Conservation (phyloP, 2,888 invertebrate species). For the Acrobeloides nanus region DNA sequence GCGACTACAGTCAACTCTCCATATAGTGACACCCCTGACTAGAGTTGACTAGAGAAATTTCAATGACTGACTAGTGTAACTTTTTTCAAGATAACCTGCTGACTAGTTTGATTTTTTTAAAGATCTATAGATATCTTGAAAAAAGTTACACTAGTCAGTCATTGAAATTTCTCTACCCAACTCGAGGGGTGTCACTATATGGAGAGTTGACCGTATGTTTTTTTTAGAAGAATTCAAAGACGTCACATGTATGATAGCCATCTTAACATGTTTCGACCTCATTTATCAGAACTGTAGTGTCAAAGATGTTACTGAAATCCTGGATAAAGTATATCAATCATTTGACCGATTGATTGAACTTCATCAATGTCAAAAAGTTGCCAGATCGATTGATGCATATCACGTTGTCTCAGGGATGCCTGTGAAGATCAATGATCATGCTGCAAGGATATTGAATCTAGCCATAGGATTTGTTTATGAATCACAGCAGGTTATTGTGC, state of each 20-base stretch:
- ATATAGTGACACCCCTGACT: no score
- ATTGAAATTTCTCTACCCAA: no score
- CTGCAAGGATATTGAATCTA: conserved; percentile 48
- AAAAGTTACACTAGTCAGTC: no score
- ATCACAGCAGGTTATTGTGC: conserved; percentile 41
- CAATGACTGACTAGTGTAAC: no score
- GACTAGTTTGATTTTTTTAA: no score
- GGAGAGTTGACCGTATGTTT: no score
- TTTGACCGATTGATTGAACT: conserved; percentile 39
- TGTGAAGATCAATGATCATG: conserved; percentile 45
- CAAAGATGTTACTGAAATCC: conserved; percentile 52
- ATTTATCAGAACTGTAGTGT: conserved; percentile 52
- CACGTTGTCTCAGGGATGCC: conserved; percentile 54
- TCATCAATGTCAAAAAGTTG: conserved; percentile 38
- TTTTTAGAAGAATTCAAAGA: conserved; percentile 44
- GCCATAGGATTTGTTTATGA: conserved; percentile 53
- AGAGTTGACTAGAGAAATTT: no score
- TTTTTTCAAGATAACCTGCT: no score
- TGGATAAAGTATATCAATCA: conserved; percentile 54
- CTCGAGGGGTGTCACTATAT: no score
- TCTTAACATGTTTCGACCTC: conserved; percentile 55
- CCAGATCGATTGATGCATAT: conserved; percentile 53
- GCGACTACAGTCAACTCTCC: no score
- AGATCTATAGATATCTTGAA: no score
- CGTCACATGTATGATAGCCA: conserved; percentile 54